Percentiles rank a stretch among this genome's conserved stretches.
Evolutionary conservation across 2,113 vertebrate species (phyloP).

Genomic region (Machaerirhynchus nigripectus): DNA sequence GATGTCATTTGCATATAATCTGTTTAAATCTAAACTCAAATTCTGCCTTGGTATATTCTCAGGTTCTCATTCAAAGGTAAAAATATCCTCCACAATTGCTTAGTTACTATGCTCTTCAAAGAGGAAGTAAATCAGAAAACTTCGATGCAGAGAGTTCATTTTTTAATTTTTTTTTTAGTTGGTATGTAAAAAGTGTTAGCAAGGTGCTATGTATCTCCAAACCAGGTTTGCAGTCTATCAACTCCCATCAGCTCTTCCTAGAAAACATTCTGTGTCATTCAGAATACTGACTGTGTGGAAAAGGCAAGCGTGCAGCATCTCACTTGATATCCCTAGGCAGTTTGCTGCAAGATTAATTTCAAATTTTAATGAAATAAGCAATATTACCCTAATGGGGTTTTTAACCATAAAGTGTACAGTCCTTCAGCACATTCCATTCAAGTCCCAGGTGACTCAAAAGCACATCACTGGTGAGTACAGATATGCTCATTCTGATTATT

Average conservation of each 20-base stretch:
- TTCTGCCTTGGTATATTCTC: neutral
- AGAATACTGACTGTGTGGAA: neutral
- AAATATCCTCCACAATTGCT: neutral
- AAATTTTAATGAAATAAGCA: conserved; percentile 9
- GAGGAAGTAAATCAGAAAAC: neutral
- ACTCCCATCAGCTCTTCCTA: neutral
- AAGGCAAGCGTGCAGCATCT: neutral
- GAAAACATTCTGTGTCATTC: neutral
- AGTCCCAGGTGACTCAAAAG: neutral
- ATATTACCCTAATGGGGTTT: neutral
- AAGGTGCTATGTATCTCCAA: neutral
- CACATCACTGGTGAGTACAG: neutral
- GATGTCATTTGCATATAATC: neutral
- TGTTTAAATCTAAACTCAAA: neutral
- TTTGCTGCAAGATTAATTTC: conserved; percentile 15
- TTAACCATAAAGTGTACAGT: conserved; percentile 24
- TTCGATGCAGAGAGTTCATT: neutral
- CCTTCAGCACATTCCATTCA: neutral
- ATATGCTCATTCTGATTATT: neutral
- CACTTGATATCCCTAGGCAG: neutral
- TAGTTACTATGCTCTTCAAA: neutral
- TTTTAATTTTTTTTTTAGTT: neutral
- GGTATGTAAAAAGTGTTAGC: neutral
- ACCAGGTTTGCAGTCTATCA: neutral
- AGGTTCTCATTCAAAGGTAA: neutral